phyloP scores from a whole-genome alignment of 2,113 vertebrate species.

The Psittacara wagleri region DNA sequence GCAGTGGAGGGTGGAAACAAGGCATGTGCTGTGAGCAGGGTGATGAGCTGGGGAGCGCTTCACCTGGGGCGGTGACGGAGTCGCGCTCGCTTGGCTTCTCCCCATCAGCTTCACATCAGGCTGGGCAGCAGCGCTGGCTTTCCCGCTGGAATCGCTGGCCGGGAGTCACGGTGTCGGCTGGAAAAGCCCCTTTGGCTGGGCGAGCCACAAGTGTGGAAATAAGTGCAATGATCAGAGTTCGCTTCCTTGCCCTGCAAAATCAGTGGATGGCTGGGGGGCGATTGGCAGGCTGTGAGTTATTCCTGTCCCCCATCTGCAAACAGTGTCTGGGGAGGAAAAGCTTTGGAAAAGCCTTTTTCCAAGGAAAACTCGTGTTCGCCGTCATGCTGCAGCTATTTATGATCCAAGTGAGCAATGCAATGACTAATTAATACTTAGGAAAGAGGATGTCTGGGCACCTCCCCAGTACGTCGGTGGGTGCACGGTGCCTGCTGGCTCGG shows the following conservation, averaged over 20 bases:
- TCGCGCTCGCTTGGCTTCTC: slow-evolving; percentile 45
- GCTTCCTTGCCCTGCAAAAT: not conserved
- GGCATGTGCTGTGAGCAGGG: not conserved
- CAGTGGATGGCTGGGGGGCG: not conserved
- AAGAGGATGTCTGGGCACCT: not conserved
- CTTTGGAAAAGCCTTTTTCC: not conserved
- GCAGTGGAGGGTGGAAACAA: not conserved
- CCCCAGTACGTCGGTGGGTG: not conserved
- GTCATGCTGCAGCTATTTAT: slow-evolving; percentile 39
- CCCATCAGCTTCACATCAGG: slow-evolving; percentile 39
- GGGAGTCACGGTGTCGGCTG: not conserved
- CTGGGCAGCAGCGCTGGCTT: not conserved
- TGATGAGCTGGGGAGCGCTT: not conserved
- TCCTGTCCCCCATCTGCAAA: not conserved
- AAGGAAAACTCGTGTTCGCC: not conserved
- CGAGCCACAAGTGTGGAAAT: slow-evolving; percentile 53
- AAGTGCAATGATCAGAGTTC: not conserved
- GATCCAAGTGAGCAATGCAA: slow-evolving; percentile 7
- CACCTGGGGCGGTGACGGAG: not conserved
- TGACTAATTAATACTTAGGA: slow-evolving; percentile 41
- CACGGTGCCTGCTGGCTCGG: not conserved
- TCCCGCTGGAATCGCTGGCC: not conserved
- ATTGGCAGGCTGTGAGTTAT: not conserved
- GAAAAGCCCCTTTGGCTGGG: slow-evolving; percentile 42
- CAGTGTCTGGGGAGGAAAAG: not conserved